Base-by-base conservation (phyloP, 2,113 vertebrate genomes). In the Nicator chloris region DNA sequence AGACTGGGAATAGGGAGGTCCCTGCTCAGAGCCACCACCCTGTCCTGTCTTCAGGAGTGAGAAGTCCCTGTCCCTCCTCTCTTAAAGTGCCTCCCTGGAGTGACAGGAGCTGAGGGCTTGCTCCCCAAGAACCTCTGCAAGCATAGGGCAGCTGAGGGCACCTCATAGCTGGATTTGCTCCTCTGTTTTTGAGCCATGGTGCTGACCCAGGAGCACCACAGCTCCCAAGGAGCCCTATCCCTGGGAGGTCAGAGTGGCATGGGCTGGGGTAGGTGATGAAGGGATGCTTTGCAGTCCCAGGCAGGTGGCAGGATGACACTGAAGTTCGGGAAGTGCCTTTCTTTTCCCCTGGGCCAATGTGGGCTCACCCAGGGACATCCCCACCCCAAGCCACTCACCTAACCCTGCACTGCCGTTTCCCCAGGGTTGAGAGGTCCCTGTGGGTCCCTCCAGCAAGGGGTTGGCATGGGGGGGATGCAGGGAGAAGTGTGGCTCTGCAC, bases 251-350 rank as follows among this genome's bases (percentile, higher is more conserved):
- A 21, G 24, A 10, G 10, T 2, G 35, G 33, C 30, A 19, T 27
- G n/a, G 47, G 47, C 56, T 60, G 47, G 39, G 59, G 7, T 26
- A 6, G 68, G 45, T 27, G 42, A 11, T n/a, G 24, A n/a, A 68
- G 47, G 33, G 80, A 42, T 15, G 15, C 49, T 57, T 33, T 3
- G 4, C 8, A 24, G 28, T 40, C 47, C 53, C 3, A 4, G 40
- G 31, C 13, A 16, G 23, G 15, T 85, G 45, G 20, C 16, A 24
- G 49, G 83, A 21, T 33, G 40, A 66, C 37, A n/a, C 15, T 57
- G 51, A 72, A 37, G 27, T 65, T 65, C 17, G 24, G 73, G 26
- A 96, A 96, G 88, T 96, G 95, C 97, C 94, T 97, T 96, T 93
- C 33, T 70, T 91, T 59, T 33, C 45, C 3, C 2, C 19, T 35